Base-by-base conservation (phyloP, 2,888 invertebrate species). In the Andrena minutula region DNA sequence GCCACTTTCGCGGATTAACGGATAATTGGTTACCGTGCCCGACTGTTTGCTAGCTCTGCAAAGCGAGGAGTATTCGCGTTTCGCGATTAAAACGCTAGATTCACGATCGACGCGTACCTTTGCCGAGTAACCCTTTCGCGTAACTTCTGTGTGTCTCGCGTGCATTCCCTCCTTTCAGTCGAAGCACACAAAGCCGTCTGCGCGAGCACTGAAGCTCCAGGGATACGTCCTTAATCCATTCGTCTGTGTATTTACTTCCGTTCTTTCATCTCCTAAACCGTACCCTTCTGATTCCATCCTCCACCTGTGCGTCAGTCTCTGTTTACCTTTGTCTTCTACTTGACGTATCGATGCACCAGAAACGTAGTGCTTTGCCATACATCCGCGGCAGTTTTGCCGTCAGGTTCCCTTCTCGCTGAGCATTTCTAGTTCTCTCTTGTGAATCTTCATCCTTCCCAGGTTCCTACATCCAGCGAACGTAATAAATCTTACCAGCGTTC, bases 401-500 rank as follows among this genome's bases (percentile, higher is more conserved):
- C 23, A 4, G 2, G 8, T 32, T 32, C 32, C 8, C 2, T 32
- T 8, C 2, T 32, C 32, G 32, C 0, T 8, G 0, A 35, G 35
- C 35, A 35, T 10, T 35, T 12, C 35, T 35, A 35, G 10, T 16
- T 8, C 8, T 20, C 49, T 23, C 56, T 16, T 47, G 20, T 2
- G 23, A 63, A 68, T 63, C 56, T 64, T 79, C 66, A n/a, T 10
- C n/a, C 23, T 5, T 49, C 30, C 28, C n/a, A 32, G 10, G 1
- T 12, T 51, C 26, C 5, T n/a, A 10, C 16, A 20, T 66, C 35
- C 8, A 61, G 65, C 70, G 65, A 74, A 64, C 74, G 74, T 56
- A 63, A 76, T 79, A 76, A 64, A 71, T 70, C 63, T 80, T 69
- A 69, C 74, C n/a, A 51, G 20, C 35, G 58, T 10, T 79, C 23